These are phyloP conservation scores for Mythimna ferrago DNA, from an alignment of 2,888 invertebrate species.

Conservation along the genomic window DNA sequence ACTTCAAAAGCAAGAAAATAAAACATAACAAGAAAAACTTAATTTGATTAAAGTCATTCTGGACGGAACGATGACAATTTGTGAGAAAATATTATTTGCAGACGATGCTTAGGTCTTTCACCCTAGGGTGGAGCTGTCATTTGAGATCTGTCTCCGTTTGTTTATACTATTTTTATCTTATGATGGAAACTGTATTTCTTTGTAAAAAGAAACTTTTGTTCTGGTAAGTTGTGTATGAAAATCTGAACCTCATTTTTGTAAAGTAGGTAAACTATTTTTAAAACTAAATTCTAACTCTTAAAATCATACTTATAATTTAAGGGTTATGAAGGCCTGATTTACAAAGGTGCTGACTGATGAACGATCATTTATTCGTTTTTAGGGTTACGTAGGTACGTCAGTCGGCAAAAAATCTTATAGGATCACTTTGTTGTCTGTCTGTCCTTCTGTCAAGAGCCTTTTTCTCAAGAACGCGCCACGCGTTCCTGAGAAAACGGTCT, in stretches of 20 bases:
- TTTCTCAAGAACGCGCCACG: too few species aligned
- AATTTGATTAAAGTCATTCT: constrained; percentile 37
- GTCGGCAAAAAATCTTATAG: too few species aligned
- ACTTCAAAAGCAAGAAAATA: constrained; percentile 30
- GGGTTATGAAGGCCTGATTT: neutral
- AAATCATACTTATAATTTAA: neutral
- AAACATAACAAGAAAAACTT: constrained; percentile 22
- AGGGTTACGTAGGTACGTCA: too few species aligned
- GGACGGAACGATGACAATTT: constrained; percentile 33
- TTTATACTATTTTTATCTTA: neutral
- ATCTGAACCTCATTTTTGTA: too few species aligned
- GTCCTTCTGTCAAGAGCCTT: too few species aligned
- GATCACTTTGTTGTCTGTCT: too few species aligned
- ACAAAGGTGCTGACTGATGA: neutral
- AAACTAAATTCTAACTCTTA: neutral
- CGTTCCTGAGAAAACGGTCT: too few species aligned
- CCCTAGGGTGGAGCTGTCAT: constrained; percentile 16
- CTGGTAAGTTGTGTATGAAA: neutral
- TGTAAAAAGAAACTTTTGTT: too few species aligned
- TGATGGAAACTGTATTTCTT: too few species aligned
- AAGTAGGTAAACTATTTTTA: too few species aligned
- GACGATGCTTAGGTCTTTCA: constrained; percentile 27
- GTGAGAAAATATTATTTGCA: constrained; percentile 34
- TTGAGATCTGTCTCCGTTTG: constrained; percentile 25
- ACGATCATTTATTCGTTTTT: neutral